These are phyloP conservation scores for Hypena proboscidalis DNA, from an alignment of 2,888 invertebrate genomes.

Conservation along the genomic window DNA sequence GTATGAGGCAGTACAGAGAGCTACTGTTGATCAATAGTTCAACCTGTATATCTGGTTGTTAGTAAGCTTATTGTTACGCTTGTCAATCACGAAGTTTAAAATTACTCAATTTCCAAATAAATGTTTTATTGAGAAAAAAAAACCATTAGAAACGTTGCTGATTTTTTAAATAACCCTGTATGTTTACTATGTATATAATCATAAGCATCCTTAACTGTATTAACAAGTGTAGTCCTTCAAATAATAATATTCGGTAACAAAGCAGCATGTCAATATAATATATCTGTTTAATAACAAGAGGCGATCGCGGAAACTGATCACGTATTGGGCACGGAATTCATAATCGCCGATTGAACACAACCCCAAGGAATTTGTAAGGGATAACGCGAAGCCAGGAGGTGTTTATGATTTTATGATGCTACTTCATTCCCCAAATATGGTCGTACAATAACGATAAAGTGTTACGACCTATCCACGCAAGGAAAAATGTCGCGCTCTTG, in stretches of 20 bases:
- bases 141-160: too few species aligned
- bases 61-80: too few species aligned
- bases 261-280: conserved; percentile 4
- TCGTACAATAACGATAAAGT: conserved; percentile 76
- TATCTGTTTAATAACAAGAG: conserved; percentile 41
- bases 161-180: too few species aligned
- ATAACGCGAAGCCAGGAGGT: conserved; percentile 64
- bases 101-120: too few species aligned
- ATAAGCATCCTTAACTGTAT: too few species aligned
- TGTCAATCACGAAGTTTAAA: too few species aligned
- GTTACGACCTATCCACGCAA: conserved; percentile 60
- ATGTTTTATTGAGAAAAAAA: too few species aligned
- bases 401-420: conserved; percentile 77
- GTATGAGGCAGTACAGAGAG: too few species aligned
- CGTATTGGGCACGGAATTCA: conserved; percentile 66
- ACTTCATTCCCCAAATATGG: conserved; percentile 70
- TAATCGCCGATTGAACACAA: conserved; percentile 61
- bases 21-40: too few species aligned
- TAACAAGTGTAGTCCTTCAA: background rate
- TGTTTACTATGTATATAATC: too few species aligned
- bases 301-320: conserved; percentile 51
- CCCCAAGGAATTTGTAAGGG: conserved; percentile 63
- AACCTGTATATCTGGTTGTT: too few species aligned
- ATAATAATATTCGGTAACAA: conserved; percentile 1
- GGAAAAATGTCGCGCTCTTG: conserved; percentile 61